These are phyloP conservation scores for Copsychus sechellarum DNA, from an alignment of 2,113 vertebrate genomes.

Conservation along the genomic window DNA sequence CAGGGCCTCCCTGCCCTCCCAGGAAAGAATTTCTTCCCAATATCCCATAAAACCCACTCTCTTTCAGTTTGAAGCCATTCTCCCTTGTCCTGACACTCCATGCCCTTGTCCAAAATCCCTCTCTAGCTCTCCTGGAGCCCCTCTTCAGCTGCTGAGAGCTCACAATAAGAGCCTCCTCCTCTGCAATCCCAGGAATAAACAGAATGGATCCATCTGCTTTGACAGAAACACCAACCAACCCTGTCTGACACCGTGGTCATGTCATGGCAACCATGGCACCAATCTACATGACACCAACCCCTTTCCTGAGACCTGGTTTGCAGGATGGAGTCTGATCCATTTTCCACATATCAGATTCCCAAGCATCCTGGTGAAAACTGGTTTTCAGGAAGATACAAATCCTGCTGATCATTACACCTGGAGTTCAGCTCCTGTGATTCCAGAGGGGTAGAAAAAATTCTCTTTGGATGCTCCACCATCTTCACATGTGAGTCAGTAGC, in stretches of 20 bases:
- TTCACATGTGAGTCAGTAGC: not conserved
- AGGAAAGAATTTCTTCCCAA: not conserved
- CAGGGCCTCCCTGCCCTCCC: rapidly evolving
- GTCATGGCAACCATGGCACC: not conserved
- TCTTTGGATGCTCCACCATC: not conserved
- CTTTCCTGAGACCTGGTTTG: not conserved
- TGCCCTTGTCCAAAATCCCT: not conserved
- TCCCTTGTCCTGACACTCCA: not conserved
- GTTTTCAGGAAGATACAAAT: rapidly evolving
- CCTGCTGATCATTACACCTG: rapidly evolving
- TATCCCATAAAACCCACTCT: not conserved
- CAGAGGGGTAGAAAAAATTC: not conserved
- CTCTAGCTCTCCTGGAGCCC: not conserved
- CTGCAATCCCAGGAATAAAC: not conserved
- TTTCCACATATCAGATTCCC: not conserved
- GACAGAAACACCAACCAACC: no score
- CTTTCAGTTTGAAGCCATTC: not conserved
- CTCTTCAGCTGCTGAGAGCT: not conserved
- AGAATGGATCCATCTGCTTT: rapidly evolving
- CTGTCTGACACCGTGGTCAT: rapidly evolving
- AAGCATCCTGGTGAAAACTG: not conserved
- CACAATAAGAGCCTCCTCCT: not conserved
- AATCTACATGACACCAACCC: rapidly evolving
- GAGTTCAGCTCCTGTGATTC: not conserved
- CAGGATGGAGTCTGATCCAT: not conserved